A percentile compares a stretch with the other conserved stretches of the same genome.
Evolutionary conservation across 2,888 invertebrate species (phyloP).

Genomic region (Trissolcus brochymenae): DNA sequence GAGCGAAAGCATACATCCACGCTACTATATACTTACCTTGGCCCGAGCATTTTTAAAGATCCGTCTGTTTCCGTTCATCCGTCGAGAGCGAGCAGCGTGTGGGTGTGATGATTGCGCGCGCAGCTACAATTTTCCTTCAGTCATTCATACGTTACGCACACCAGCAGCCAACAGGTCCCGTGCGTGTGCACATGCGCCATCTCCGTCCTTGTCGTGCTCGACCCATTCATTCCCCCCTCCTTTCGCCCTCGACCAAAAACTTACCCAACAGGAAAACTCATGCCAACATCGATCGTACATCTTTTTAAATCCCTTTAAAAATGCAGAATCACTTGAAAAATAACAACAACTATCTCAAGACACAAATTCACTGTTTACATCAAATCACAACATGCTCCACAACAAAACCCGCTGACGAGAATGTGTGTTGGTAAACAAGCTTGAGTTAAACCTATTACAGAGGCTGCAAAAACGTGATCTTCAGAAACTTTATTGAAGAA

Average conservation of each 20-base stretch:
- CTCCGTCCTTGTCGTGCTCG: slow-evolving; percentile 17
- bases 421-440: too few species aligned
- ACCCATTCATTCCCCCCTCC: slow-evolving; percentile 32
- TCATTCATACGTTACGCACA: slow-evolving; percentile 38
- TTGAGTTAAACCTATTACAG: too few species aligned
- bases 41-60: slow-evolving; percentile 31
- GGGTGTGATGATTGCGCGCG: slow-evolving; percentile 35
- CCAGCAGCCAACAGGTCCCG: slow-evolving; percentile 13
- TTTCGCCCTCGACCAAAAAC: slow-evolving; percentile 23
- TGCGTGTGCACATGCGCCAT: slow-evolving; percentile 13
- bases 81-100: slow-evolving; percentile 16
- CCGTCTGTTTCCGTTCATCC: slow-evolving; percentile 26
- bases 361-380: too few species aligned
- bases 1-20: slow-evolving; percentile 9
- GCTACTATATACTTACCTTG: slow-evolving; percentile 8
- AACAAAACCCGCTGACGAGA: too few species aligned
- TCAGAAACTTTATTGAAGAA: too few species aligned
- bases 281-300: neutral
- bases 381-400: too few species aligned
- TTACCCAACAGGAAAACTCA: slow-evolving; percentile 23
- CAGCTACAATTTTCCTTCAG: slow-evolving; percentile 33
- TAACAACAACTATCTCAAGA: too few species aligned
- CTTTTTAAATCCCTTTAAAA: neutral
- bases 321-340: neutral
- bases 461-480: too few species aligned